A percentile compares a stretch with the other conserved stretches of the same genome.
These are phyloP conservation scores for Pyrgilauda ruficollis DNA, from an alignment of 2,113 vertebrate species.

Conservation along the genomic window DNA sequence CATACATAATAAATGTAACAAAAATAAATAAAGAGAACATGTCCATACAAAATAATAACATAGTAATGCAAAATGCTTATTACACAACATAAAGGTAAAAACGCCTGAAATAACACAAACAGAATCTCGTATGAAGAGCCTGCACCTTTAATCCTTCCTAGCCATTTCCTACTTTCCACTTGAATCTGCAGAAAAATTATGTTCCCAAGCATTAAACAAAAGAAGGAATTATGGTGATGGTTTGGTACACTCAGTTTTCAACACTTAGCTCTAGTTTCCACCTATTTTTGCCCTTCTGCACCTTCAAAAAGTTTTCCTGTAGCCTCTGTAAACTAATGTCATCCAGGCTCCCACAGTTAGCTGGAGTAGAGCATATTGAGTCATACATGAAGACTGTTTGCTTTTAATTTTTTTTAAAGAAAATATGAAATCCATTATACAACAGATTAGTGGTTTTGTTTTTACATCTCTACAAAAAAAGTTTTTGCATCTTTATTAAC, in stretches of 20 bases:
- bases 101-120: conserved; percentile 73
- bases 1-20: conserved; percentile 89
- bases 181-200: conserved; percentile 37
- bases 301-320: conserved; percentile 43
- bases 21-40: conserved; percentile 91
- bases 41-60: conserved; percentile 87
- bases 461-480: conserved; percentile 74
- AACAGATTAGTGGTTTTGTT: conserved; percentile 73
- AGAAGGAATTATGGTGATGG: conserved; percentile 64
- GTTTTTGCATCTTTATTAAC: conserved; percentile 70
- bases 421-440: conserved; percentile 71
- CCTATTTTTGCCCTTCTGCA: conserved; percentile 62
- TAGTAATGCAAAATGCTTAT: conserved; percentile 82
- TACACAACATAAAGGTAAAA: conserved; percentile 79
- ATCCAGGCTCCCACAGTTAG: conserved; percentile 60
- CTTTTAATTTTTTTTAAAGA: conserved; percentile 68
- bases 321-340: conserved; percentile 53
- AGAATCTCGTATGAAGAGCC: conserved; percentile 79
- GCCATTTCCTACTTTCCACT: conserved; percentile 50
- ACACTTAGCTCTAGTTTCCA: conserved; percentile 46
- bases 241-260: conserved; percentile 41
- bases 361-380: conserved; percentile 57
- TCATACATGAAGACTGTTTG: conserved; percentile 60
- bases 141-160: conserved; percentile 70
- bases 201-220: conserved; percentile 66